Evolutionary conservation across 2,113 vertebrate genomes (phyloP).

Genomic region (Sapayoa aenigma): DNA sequence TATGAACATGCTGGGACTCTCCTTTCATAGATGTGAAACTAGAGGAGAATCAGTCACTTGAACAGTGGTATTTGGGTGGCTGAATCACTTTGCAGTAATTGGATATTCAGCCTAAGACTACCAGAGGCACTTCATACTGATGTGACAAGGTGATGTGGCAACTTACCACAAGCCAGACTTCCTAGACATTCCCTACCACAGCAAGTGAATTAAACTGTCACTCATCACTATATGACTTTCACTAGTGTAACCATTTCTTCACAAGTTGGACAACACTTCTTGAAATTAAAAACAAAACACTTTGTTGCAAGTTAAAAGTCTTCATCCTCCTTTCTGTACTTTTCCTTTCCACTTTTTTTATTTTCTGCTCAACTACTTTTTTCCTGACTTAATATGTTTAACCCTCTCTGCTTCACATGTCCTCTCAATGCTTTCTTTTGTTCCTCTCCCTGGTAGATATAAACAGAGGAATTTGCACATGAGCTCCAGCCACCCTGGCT

Average conservation of each 20-base stretch:
- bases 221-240: not conserved
- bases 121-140: not conserved
- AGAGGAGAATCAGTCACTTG: not conserved
- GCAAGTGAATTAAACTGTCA: slow-evolving; percentile 57
- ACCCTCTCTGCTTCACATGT: not conserved
- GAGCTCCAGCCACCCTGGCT: not conserved
- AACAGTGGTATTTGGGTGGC: not conserved
- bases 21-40: not conserved
- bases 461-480: not conserved
- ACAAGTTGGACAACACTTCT: not conserved
- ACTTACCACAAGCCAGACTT: slow-evolving; percentile 5
- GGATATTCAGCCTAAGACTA: slow-evolving; percentile 9
- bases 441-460: not conserved
- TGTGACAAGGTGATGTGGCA: not conserved
- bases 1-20: not conserved
- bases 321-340: not conserved
- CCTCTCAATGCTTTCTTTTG: not conserved
- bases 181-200: slow-evolving; percentile 12
- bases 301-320: not conserved
- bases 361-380: not conserved
- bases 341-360: not conserved
- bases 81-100: not conserved
- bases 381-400: not conserved
- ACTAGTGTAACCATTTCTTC: not conserved
- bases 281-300: not conserved